phyloP scores from a whole-genome alignment of 2,888 invertebrate species.

The Sinotaia quadrata region DNA sequence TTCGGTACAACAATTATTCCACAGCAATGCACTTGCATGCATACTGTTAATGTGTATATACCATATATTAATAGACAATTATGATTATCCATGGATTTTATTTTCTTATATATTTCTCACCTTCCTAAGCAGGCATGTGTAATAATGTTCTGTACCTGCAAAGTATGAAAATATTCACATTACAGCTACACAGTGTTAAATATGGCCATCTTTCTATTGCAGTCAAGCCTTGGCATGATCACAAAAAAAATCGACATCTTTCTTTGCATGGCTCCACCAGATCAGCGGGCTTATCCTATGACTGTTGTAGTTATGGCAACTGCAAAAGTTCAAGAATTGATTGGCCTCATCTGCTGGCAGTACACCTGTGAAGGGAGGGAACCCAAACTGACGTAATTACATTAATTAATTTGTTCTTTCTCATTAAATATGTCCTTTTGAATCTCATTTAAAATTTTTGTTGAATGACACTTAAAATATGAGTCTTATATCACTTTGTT shows the following conservation, averaged over 20 bases:
- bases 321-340: conserved; percentile 89
- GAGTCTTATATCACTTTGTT: too few relatives aligned
- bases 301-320: conserved; percentile 84
- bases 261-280: conserved; percentile 87
- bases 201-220: conserved; percentile 11
- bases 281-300: conserved; percentile 87
- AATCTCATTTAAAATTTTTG: too few relatives aligned
- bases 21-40: too few relatives aligned
- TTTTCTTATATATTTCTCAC: neutral
- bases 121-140: neutral
- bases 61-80: too few relatives aligned
- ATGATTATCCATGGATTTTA: too few relatives aligned
- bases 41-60: too few relatives aligned
- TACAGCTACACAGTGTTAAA: neutral
- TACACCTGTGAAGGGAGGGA: conserved; percentile 77
- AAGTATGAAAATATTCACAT: neutral
- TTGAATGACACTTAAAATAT: too few relatives aligned
- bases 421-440: too few relatives aligned
- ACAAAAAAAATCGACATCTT: conserved; percentile 91
- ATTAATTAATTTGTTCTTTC: too few relatives aligned
- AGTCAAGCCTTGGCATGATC: conserved; percentile 78
- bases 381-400: conserved; percentile 73
- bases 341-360: conserved; percentile 89
- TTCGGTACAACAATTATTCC: too few relatives aligned
- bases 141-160: neutral